Evolutionary conservation across 2,888 invertebrate genomes (phyloP), one percentile per base, ranked within the genome.

Genomic region (Dascillus cervinus): DNA sequence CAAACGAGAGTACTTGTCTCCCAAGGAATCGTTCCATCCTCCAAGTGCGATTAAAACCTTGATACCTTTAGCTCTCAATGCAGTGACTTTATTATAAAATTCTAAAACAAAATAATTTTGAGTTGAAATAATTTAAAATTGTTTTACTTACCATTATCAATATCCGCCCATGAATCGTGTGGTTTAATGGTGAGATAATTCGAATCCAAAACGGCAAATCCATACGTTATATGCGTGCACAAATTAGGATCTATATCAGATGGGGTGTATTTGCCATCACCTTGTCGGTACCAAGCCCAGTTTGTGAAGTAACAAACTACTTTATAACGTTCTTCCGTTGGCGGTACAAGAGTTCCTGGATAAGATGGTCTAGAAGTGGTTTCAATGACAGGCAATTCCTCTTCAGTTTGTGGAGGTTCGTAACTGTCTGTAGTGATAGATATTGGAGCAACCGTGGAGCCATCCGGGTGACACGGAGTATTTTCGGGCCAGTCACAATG

Each of bases 161-260:
- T 72, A 53, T 87, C 87, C 1, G 86, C 75, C 77, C 86, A 86
- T 3, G 79, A 73, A 55, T 82, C 82, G 48, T 86, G 84, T 1
- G 85, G 75, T 39, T 77, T 75, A 13, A 88, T 72, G 4, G 77
- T 76, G 29, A 79, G 62, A 1, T 73, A 67, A 24, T 73, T 71
- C 4, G 71, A 64, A 51, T 87, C 79, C 11, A 91, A 70, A 29
- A 83, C 82, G 3, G 88, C 87, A 65, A 90, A 90, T 0, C 88
- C 80, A 53, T 90, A 91, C 13, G 87, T 77, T 9, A 91, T 75
- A 54, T 92, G 91, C 0, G 90, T 88, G 55, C 91, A 91, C n/a
- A 86, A 69, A 14, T 72, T 68, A 4, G 78, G 70, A 50, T 87
- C 80, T 17, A 89, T 79, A 56, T 88, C 77, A 35, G 81, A 78